phyloP scores from a whole-genome alignment of 2,888 invertebrate species.

The Pocota personata region DNA sequence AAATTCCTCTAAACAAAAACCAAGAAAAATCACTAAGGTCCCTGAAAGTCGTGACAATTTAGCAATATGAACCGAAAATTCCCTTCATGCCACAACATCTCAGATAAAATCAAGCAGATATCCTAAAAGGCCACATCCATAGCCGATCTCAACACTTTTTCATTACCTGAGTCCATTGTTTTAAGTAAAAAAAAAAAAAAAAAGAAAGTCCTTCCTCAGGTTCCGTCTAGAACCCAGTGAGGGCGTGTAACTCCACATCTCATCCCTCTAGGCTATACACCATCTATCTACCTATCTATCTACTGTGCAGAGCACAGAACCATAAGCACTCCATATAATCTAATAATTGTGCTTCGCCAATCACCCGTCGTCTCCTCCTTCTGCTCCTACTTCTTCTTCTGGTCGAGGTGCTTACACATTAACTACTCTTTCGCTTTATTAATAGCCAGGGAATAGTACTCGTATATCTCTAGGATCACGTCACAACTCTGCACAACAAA shows the following conservation, averaged over 20 bases:
- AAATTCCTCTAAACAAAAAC: not conserved
- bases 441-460: conserved; percentile 49
- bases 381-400: conserved; percentile 1
- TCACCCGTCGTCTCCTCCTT: conserved; percentile 51
- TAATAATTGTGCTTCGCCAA: conserved; percentile 71
- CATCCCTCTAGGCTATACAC: conserved; percentile 46
- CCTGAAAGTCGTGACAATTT: conserved; percentile 57
- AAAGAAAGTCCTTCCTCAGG: not conserved
- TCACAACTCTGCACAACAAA: conserved; percentile 57
- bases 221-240: conserved; percentile 1
- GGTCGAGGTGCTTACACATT: conserved; percentile 57
- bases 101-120: conserved; percentile 59
- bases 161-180: conserved; percentile 60
- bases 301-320: conserved; percentile 42
- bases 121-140: conserved; percentile 40
- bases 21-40: not conserved
- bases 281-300: conserved; percentile 53
- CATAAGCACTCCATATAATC: conserved; percentile 71
- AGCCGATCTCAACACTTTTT: conserved; percentile 53
- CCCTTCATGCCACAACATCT: not conserved
- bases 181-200: conserved; percentile 14
- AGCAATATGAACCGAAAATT: conserved; percentile 29
- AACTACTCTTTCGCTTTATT: conserved; percentile 62
- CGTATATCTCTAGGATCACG: conserved; percentile 63
- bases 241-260: conserved; percentile 60